phyloP scores from a whole-genome alignment of 2,113 vertebrate species.

The Camelus dromedarius region DNA sequence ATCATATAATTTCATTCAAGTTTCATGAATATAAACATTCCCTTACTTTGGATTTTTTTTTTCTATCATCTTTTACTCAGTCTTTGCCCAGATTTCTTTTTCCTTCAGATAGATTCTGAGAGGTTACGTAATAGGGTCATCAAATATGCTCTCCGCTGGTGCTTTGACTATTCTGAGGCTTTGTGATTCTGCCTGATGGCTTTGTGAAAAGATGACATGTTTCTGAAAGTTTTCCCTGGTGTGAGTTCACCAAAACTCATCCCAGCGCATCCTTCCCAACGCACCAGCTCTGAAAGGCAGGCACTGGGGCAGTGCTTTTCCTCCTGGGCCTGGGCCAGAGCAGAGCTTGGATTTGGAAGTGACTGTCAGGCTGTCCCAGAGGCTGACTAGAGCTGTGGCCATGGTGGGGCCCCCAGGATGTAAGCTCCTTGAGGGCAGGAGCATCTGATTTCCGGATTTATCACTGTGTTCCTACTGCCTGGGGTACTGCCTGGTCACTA shows the following conservation, averaged over 20 bases:
- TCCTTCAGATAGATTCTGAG: neutral
- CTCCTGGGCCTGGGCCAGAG: neutral
- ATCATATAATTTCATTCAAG: neutral
- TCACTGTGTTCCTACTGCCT: neutral
- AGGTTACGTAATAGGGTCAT: neutral
- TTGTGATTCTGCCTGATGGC: neutral
- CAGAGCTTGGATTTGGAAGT: neutral
- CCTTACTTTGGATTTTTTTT: neutral
- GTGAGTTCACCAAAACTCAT: neutral
- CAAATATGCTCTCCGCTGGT: neutral
- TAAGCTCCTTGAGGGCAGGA: neutral
- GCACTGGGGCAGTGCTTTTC: neutral
- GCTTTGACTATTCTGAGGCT: neutral
- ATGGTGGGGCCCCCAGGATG: neutral
- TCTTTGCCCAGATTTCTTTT: neutral
- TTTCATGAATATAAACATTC: neutral
- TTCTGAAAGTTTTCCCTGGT: neutral
- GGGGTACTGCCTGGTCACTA: neutral
- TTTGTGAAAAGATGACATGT: neutral
- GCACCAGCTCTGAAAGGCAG: neutral
- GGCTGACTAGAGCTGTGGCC: neutral
- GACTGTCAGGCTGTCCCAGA: neutral
- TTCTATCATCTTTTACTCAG: neutral
- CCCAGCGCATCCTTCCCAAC: fast-evolving
- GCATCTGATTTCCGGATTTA: neutral